A percentile compares a stretch with the other conserved stretches of the same genome.
phyloP scores from a whole-genome alignment of 2,888 invertebrate species.

The Mythimna lalbum region DNA sequence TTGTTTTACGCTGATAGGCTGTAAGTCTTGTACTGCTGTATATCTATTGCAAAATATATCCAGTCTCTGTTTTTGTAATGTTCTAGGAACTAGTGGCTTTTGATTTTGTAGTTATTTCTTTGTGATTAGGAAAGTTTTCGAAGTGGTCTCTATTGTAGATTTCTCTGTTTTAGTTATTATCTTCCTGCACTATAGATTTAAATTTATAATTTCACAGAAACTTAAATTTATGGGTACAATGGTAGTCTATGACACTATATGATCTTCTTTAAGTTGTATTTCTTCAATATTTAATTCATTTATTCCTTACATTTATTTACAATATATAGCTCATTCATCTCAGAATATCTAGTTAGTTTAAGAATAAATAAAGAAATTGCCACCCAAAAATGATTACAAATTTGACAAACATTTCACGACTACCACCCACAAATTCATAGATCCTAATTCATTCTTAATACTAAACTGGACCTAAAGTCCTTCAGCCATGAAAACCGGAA shows the following conservation, averaged over 20 bases:
- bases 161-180: background rate
- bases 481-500: constrained; percentile 38
- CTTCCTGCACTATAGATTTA: background rate
- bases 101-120: background rate
- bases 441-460: background rate
- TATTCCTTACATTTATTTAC: no score
- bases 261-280: background rate
- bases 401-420: background rate
- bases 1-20: constrained; percentile 6
- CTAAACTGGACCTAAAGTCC: background rate
- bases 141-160: background rate
- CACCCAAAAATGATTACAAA: background rate
- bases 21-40: background rate
- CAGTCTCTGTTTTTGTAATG: background rate
- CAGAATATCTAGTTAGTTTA: background rate
- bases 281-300: no score
- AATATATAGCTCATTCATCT: no score
- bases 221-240: no score
- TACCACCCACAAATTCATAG: background rate
- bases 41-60: constrained; percentile 9
- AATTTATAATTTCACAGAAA: no score
- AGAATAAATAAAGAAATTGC: background rate
- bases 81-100: background rate
- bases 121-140: background rate
- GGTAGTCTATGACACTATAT: no score